Percentiles rank a stretch among this genome's conserved stretches.
Conservation (phyloP, 2,888 invertebrate species). For the Ochropacha duplaris region DNA sequence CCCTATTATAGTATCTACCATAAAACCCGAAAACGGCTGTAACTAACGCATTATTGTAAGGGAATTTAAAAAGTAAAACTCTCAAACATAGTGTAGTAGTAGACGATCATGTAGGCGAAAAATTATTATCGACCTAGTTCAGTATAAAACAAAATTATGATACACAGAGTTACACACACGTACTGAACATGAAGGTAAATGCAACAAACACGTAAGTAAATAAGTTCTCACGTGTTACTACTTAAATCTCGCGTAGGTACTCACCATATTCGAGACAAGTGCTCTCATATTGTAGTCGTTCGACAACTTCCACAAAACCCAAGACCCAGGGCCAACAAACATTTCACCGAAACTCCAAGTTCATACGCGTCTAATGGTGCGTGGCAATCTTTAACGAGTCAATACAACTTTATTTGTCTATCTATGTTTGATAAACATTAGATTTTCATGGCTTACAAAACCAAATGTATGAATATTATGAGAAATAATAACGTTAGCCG, state of each 20-base stretch:
- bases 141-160: no score
- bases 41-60: no score
- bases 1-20: no score
- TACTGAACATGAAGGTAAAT: slow-evolving; percentile 5
- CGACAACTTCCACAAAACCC: slow-evolving; percentile 36
- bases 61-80: no score
- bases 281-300: slow-evolving; percentile 25
- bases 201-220: slow-evolving; percentile 14
- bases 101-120: no score
- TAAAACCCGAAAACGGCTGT: no score
- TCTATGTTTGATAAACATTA: slow-evolving; percentile 42
- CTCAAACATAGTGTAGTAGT: no score
- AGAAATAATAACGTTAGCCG: slow-evolving; percentile 1
- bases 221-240: slow-evolving; percentile 11
- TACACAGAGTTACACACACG: no score
- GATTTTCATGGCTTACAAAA: slow-evolving; percentile 19
- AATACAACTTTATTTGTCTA: slow-evolving; percentile 39
- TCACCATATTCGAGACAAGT: slow-evolving; percentile 20
- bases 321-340: slow-evolving; percentile 30
- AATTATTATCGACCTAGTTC: no score
- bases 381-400: slow-evolving; percentile 40
- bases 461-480: background rate
- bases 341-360: slow-evolving; percentile 38
- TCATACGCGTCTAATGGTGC: slow-evolving; percentile 53
- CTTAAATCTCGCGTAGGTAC: slow-evolving; percentile 14